Conservation (phyloP, 2,797 vertebrate species). For the Melanotaenia trifasciata region DNA sequence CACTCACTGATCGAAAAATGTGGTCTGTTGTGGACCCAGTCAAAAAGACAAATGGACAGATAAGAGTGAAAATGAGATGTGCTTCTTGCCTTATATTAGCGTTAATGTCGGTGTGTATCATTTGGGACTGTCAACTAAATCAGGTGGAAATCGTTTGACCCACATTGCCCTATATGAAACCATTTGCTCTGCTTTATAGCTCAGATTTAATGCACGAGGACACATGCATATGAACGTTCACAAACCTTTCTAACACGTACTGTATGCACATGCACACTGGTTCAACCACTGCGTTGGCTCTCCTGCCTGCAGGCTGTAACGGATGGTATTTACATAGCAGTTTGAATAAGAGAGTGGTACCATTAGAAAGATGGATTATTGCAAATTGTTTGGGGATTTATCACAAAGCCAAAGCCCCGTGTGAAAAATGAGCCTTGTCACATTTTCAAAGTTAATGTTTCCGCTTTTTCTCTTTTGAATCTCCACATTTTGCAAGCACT, state of each 20-base stretch:
- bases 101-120: conserved; percentile 48
- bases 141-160: conserved; percentile 62
- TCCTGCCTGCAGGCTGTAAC: conserved; percentile 44
- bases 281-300: conserved; percentile 16
- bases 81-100: conserved; percentile 34
- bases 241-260: neutral
- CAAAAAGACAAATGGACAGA: conserved; percentile 11
- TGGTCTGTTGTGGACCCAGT: conserved; percentile 24
- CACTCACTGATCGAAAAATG: conserved; percentile 41
- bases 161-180: conserved; percentile 53
- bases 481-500: conserved; percentile 33
- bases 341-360: conserved; percentile 63
- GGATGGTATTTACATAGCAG: conserved; percentile 69
- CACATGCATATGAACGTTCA: neutral
- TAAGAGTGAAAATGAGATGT: conserved; percentile 14
- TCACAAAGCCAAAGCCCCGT: conserved; percentile 48
- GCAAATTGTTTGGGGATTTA: conserved; percentile 58
- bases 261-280: neutral
- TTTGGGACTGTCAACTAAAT: conserved; percentile 54
- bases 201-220: conserved; percentile 53
- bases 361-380: conserved; percentile 70
- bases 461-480: conserved; percentile 41
- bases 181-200: conserved; percentile 54
- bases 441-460: conserved; percentile 29
- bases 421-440: conserved; percentile 65